Conservation (phyloP, 2,888 invertebrate genomes). For the Drosophila barbarae region DNA sequence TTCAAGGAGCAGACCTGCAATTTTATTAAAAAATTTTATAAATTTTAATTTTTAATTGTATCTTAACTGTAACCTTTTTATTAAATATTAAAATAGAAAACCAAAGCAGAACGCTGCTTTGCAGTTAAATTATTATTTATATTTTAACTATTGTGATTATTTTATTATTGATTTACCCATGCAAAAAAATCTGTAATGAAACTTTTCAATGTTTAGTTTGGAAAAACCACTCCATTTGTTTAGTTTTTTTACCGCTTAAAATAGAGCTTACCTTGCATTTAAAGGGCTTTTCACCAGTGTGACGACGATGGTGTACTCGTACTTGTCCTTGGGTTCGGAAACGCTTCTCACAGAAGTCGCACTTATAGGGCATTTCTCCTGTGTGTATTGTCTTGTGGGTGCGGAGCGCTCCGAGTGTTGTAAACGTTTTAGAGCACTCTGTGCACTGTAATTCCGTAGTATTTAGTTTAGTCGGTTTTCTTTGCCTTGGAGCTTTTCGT, state of each 20-base stretch:
- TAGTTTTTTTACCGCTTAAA: too few species aligned
- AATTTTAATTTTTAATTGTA: background rate
- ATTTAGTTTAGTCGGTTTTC: background rate
- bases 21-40: background rate
- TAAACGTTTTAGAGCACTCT: conserved; percentile 71
- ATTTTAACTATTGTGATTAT: too few species aligned
- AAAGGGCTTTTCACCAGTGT: conserved; percentile 77
- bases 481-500: background rate
- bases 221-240: too few species aligned
- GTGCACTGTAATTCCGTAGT: conserved; percentile 46
- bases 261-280: conserved; percentile 71
- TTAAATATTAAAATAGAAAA: too few species aligned
- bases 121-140: too few species aligned
- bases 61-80: too few species aligned
- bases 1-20: conserved; percentile 71
- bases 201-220: too few species aligned
- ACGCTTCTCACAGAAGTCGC: conserved; percentile 75
- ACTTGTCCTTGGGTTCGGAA: conserved; percentile 77
- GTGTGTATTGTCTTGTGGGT: conserved; percentile 76
- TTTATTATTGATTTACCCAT: too few species aligned
- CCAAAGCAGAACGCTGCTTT: too few species aligned
- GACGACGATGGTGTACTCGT: conserved; percentile 76
- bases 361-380: conserved; percentile 75
- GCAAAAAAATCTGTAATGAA: too few species aligned
- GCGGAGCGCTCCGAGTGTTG: conserved; percentile 69